phyloP scores from a whole-genome alignment of 2,888 invertebrate species.

The Thelaira solivaga region DNA sequence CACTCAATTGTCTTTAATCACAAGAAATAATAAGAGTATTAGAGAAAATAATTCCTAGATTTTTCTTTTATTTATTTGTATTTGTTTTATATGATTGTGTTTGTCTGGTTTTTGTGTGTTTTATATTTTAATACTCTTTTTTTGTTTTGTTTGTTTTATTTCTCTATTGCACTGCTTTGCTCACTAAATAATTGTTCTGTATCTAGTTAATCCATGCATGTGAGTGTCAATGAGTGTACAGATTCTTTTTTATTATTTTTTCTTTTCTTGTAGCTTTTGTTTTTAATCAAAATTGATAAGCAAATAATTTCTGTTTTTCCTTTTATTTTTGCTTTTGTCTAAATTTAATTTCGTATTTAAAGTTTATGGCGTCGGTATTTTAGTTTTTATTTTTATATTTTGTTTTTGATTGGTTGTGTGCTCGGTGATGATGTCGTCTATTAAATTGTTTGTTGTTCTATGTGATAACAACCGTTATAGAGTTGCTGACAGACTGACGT shows the following conservation, averaged over 20 bases:
- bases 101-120: too few relatives aligned
- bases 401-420: conserved; percentile 44
- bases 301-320: conserved; percentile 10
- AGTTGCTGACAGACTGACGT: conserved; percentile 58
- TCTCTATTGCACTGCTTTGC: conserved; percentile 30
- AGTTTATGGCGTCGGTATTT: conserved; percentile 38
- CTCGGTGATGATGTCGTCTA: background rate
- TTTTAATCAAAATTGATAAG: conserved; percentile 47
- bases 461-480: conserved; percentile 57
- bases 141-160: conserved; percentile 1
- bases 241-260: background rate
- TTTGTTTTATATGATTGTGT: background rate
- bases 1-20: conserved; percentile 20
- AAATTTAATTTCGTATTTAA: conserved; percentile 6
- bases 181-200: background rate
- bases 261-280: conserved; percentile 1
- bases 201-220: background rate
- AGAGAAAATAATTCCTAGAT: background rate
- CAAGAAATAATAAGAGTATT: background rate
- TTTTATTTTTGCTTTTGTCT: background rate
- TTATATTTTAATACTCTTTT: too few relatives aligned
- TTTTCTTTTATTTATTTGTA: background rate
- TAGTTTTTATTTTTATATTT: background rate
- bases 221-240: background rate
- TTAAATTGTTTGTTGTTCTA: conserved; percentile 28